Percentiles rank a stretch among this genome's conserved stretches.
These are phyloP conservation scores for Diadumene lineata DNA, from an alignment of 92 coral and sea anemone genomes.

Conservation along the genomic window DNA sequence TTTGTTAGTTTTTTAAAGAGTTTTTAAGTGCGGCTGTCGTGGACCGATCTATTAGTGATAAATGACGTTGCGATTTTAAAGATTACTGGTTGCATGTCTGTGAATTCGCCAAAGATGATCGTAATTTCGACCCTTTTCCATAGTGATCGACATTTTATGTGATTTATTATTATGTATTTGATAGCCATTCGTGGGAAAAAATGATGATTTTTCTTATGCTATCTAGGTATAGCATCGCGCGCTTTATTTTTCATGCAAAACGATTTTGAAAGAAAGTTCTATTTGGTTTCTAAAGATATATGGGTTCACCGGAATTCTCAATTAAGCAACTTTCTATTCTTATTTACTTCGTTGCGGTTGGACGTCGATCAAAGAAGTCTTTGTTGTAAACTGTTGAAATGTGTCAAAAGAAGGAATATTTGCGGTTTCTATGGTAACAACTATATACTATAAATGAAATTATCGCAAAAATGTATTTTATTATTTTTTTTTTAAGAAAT, in stretches of 20 bases:
- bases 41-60: too few species aligned
- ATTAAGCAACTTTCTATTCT: background rate
- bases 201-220: too few species aligned
- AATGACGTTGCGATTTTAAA: background rate
- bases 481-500: too few species aligned
- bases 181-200: slow-evolving; percentile 5
- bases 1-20: too few species aligned
- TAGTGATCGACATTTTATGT: background rate
- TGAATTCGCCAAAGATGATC: too few species aligned
- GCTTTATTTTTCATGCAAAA: too few species aligned
- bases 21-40: too few species aligned
- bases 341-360: background rate
- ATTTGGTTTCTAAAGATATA: background rate
- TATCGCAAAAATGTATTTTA: too few species aligned
- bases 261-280: too few species aligned
- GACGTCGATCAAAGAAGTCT: background rate
- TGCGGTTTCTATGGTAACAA: slow-evolving; percentile 14
- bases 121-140: too few species aligned
- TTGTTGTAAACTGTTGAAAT: background rate
- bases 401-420: background rate
- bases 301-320: background rate
- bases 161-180: background rate
- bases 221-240: too few species aligned
- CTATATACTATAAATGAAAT: too few species aligned
- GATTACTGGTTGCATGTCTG: background rate